Evolutionary conservation across 2,113 vertebrate genomes (phyloP).

Genomic region (Opisthocomus hoazin): DNA sequence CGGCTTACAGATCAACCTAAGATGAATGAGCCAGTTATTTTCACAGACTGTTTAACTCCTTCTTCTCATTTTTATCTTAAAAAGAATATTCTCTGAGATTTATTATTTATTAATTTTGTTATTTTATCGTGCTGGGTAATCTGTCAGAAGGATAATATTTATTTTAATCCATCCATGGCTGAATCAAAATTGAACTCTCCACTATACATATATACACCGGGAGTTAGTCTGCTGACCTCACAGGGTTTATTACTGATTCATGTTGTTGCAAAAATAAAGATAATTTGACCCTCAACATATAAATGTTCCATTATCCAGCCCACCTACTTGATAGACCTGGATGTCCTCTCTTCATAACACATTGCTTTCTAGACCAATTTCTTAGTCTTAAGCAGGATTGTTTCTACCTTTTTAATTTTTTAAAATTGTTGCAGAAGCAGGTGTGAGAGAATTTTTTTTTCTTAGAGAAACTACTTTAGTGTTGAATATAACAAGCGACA

Average conservation of each 20-base stretch:
- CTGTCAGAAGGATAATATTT: background rate
- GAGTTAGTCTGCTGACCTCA: background rate
- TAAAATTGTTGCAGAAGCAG: background rate
- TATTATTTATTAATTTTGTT: background rate
- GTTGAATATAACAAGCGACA: background rate
- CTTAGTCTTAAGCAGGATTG: background rate
- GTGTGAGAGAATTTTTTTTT: background rate
- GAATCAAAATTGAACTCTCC: slow-evolving; percentile 5
- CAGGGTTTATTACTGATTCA: background rate
- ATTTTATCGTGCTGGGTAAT: background rate
- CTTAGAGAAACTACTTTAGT: background rate
- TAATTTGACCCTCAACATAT: background rate
- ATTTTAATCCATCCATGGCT: background rate
- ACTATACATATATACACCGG: background rate
- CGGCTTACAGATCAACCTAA: background rate
- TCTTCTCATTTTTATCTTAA: slow-evolving; percentile 20
- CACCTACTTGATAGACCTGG: background rate
- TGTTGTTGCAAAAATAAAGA: background rate
- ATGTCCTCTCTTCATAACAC: background rate
- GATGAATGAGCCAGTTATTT: slow-evolving; percentile 40
- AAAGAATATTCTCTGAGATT: background rate
- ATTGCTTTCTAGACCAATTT: background rate
- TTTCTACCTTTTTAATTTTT: background rate
- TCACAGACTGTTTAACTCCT: background rate
- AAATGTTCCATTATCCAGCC: background rate